phyloP scores from a whole-genome alignment of 2,113 vertebrate genomes.

The Anhinga rufa region DNA sequence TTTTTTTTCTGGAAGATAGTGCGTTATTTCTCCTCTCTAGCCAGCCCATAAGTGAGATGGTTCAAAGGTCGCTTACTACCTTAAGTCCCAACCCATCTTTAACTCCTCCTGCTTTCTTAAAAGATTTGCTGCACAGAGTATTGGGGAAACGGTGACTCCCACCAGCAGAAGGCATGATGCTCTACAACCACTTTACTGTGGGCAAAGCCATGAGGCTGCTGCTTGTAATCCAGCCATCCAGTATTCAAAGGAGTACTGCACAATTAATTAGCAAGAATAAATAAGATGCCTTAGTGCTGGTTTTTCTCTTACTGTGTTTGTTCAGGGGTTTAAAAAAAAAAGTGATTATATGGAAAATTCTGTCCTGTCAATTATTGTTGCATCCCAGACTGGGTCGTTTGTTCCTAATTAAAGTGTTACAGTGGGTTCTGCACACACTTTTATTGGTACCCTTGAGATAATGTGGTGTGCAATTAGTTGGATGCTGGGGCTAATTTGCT shows the following conservation, averaged over 20 bases:
- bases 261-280: background rate
- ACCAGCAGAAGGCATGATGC: background rate
- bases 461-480: background rate
- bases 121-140: background rate
- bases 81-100: background rate
- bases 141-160: background rate
- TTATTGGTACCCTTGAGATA: conserved; percentile 3
- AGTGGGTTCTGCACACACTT: background rate
- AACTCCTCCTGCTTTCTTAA: background rate
- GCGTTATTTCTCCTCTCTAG: background rate
- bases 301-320: background rate
- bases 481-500: conserved; percentile 25
- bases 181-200: background rate
- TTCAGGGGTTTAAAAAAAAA: background rate
- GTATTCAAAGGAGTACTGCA: background rate
- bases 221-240: background rate
- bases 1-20: background rate
- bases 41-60: rapidly evolving
- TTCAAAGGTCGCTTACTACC: background rate
- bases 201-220: background rate
- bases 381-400: background rate
- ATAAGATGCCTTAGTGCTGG: background rate
- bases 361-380: background rate
- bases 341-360: background rate
- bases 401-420: conserved; percentile 48